A percentile compares a stretch with the other conserved stretches of the same genome.
These are phyloP conservation scores for Macropis europaea DNA, from an alignment of 2,888 invertebrate species.

Conservation along the genomic window DNA sequence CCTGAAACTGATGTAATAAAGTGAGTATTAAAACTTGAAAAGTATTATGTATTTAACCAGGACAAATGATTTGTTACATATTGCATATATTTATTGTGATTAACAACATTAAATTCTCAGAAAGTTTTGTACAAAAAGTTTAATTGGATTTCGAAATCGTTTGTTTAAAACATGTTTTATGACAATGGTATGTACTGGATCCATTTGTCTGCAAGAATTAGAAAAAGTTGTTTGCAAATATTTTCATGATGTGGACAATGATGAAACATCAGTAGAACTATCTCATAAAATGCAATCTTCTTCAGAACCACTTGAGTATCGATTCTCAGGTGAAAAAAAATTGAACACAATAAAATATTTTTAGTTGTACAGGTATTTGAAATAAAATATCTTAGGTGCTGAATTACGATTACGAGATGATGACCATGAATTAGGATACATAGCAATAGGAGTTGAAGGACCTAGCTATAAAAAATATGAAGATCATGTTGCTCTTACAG, in stretches of 20 bases:
- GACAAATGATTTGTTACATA: neutral
- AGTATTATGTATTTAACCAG: neutral
- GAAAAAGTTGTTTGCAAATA: constrained; percentile 45
- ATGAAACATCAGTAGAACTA: neutral
- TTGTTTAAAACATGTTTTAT: constrained; percentile 57
- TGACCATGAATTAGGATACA: constrained; percentile 79
- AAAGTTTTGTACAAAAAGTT: constrained; percentile 43
- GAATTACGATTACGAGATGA: constrained; percentile 78
- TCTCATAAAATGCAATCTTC: neutral
- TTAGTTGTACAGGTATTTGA: neutral
- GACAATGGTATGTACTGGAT: constrained; percentile 65
- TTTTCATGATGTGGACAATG: constrained; percentile 31
- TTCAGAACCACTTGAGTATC: constrained; percentile 9
- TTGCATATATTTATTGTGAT: neutral
- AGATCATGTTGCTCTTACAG: constrained; percentile 76
- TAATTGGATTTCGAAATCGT: constrained; percentile 58
- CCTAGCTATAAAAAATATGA: constrained; percentile 75
- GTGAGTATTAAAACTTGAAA: constrained; percentile 41
- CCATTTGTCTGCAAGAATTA: constrained; percentile 55
- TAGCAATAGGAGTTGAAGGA: constrained; percentile 80
- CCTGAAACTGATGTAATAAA: constrained; percentile 56
- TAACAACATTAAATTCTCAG: constrained; percentile 34
- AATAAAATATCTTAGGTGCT: constrained; percentile 58
- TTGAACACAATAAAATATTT: neutral
- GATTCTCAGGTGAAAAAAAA: constrained; percentile 47